A percentile compares a stretch with the other conserved stretches of the same genome.
These are phyloP conservation scores for Mycetomoellerius zeteki DNA, from an alignment of 1,140 invertebrate species.

Conservation along the genomic window DNA sequence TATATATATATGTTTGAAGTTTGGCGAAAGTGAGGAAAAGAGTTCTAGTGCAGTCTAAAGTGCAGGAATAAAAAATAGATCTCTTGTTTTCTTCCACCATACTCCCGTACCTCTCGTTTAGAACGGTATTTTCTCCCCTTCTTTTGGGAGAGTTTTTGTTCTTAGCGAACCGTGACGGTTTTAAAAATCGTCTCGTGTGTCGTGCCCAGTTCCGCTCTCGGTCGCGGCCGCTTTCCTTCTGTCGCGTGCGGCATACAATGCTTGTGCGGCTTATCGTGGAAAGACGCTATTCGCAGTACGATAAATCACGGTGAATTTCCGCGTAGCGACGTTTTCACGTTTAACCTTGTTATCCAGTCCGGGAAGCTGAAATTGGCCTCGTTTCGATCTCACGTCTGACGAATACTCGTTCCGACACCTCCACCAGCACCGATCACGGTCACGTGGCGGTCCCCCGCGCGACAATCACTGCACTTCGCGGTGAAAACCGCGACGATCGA, in stretches of 20 bases:
- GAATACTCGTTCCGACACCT: neutral
- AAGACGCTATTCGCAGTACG: slow-evolving; percentile 2
- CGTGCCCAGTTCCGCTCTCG: neutral
- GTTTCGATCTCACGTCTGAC: slow-evolving; percentile 56
- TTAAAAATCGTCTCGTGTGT: neutral
- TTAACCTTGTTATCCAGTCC: slow-evolving; percentile 61
- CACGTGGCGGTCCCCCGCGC: neutral
- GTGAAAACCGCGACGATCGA: slow-evolving; percentile 51
- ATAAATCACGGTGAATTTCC: slow-evolving; percentile 57
- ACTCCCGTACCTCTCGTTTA: neutral
- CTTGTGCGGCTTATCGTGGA: slow-evolving; percentile 7
- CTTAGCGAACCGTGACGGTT: neutral
- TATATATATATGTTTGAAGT: too few relatives aligned
- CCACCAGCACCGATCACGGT: slow-evolving; percentile 12
- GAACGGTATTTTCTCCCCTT: too few relatives aligned
- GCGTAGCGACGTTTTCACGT: slow-evolving; percentile 55
- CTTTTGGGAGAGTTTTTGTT: neutral
- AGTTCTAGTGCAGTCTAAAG: too few relatives aligned
- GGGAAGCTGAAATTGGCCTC: slow-evolving; percentile 57
- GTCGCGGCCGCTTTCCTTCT: neutral
- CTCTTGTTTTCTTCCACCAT: too few relatives aligned
- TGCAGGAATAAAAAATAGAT: too few relatives aligned
- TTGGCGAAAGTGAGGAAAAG: too few relatives aligned
- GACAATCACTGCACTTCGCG: neutral
- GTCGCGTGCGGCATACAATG: slow-evolving; percentile 8